Evolutionary conservation across 1,140 invertebrate species (phyloP).

Genomic region (Drosophila fuyamai): DNA sequence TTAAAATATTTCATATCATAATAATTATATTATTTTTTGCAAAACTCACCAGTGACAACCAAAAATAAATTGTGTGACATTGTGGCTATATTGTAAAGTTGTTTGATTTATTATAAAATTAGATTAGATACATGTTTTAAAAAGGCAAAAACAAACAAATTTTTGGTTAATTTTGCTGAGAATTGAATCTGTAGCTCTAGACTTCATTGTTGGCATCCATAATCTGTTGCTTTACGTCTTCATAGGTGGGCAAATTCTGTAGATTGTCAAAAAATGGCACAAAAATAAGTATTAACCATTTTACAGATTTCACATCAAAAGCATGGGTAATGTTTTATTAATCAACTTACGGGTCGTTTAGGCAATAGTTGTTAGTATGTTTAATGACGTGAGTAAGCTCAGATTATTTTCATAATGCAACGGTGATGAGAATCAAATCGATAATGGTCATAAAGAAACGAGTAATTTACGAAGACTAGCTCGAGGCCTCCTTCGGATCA

Average conservation of each 20-base stretch:
- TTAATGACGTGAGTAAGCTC: conserved; percentile 8
- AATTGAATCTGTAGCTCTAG: conserved; percentile 31
- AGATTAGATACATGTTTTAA: conserved; percentile 7
- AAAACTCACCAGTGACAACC: too few species aligned
- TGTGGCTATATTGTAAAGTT: conserved; percentile 7
- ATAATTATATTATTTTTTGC: too few species aligned
- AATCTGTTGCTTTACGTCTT: conserved; percentile 65
- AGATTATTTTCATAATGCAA: conserved; percentile 11
- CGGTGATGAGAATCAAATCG: conserved; percentile 6
- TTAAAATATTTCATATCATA: too few species aligned
- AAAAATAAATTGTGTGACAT: too few species aligned
- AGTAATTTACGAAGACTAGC: conserved; percentile 1
- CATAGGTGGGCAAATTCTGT: conserved; percentile 63
- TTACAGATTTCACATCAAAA: background rate
- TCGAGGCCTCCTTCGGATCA: conserved; percentile 12
- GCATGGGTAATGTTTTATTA: conserved; percentile 15
- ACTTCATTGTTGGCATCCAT: conserved; percentile 72
- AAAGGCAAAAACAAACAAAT: conserved; percentile 55
- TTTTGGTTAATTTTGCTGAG: conserved; percentile 73
- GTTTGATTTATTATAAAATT: conserved; percentile 26
- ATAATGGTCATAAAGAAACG: conserved; percentile 14
- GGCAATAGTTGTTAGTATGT: conserved; percentile 24
- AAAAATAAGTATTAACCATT: too few species aligned
- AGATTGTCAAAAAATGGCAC: background rate
- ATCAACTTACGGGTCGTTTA: conserved; percentile 48